Base-by-base conservation (phyloP, 2,888 invertebrate genomes). In the Brachynemurus nebulosus region DNA sequence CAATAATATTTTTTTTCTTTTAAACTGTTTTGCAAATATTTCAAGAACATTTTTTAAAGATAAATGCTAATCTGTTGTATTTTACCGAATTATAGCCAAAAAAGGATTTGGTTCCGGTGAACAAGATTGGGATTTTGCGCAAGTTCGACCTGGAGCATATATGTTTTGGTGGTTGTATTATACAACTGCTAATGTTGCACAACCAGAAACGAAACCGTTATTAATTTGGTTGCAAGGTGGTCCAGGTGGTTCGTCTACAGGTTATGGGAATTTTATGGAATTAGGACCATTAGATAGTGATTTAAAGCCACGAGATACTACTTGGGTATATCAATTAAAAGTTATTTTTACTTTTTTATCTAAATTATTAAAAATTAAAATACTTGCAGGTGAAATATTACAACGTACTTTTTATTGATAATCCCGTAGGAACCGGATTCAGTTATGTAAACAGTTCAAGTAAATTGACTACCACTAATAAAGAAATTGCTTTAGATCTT, bases 221-320 rank as follows among this genome's bases (percentile, higher is more conserved):
- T 66, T 88, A n/a, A 78, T 91, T 44, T 91, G 91, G 90, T 67
- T 91, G 9, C 82, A 90, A 71, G 90, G 91, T 4, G 90, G 90
- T 0, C 90, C 90, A 0, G 90, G 80, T n/a, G 55, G 52, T 16
- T 59, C 62, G 2, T 60, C 61, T 2, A 59, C 62, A 3, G 74
- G 74, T 7, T 71, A 67, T 58, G 76, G 76, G 36, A 76, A 76
- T 55, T 74, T 76, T 55, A 57, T 64, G 49, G 73, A 74, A 56
- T 63, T 74, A 45, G 77, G 77, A 6, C 75, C 75, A 3, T 57
- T 71, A 21, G 69, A 71, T 52, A 57, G 64, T 16, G 55, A 71
- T 38, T 57, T 71, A 45, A 60, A 69, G 8, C 60, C 64, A n/a
- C 64, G 77, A 48, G 62, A 67, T 40, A 59, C 65, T 27, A 67